Evolutionary conservation across 1,140 invertebrate genomes (phyloP).

Genomic region (Zaprionus africanus): DNA sequence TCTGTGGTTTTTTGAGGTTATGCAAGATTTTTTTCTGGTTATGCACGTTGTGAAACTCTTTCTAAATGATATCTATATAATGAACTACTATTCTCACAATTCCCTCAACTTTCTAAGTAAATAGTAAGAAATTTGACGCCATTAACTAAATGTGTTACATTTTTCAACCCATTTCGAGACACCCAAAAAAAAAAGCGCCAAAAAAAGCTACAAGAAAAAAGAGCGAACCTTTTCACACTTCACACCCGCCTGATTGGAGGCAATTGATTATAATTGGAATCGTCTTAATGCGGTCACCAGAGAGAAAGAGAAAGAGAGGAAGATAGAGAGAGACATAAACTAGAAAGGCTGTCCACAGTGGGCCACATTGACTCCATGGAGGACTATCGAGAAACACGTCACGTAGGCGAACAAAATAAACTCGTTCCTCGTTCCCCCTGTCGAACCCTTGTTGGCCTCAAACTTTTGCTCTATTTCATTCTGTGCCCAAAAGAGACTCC

Average conservation of each 20-base stretch:
- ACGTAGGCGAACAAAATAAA: slow-evolving; percentile 63
- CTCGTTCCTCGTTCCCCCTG: slow-evolving; percentile 28
- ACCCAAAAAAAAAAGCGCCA: too few species aligned
- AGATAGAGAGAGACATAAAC: slow-evolving; percentile 24
- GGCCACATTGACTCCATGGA: slow-evolving; percentile 62
- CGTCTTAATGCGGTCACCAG: slow-evolving; percentile 59
- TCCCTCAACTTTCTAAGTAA: background rate
- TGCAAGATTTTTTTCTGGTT: too few species aligned
- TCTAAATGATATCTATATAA: background rate
- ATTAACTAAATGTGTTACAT: background rate
- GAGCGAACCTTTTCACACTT: background rate
- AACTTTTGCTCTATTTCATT: slow-evolving; percentile 65
- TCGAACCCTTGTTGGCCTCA: slow-evolving; percentile 3
- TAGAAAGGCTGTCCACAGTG: slow-evolving; percentile 7
- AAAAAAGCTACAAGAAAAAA: too few species aligned
- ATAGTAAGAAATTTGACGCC: background rate
- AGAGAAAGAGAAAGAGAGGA: slow-evolving; percentile 14
- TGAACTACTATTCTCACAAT: background rate
- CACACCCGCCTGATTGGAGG: slow-evolving; percentile 51
- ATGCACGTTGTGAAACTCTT: too few species aligned
- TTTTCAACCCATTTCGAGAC: background rate
- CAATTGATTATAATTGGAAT: slow-evolving; percentile 80
- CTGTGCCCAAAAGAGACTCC: slow-evolving; percentile 44
- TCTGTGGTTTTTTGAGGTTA: too few species aligned
- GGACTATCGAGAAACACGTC: slow-evolving; percentile 67